A percentile compares a stretch with the other conserved stretches of the same genome.
phyloP scores from a whole-genome alignment of 2,888 invertebrate species.

The Drosophila neonasuta region DNA sequence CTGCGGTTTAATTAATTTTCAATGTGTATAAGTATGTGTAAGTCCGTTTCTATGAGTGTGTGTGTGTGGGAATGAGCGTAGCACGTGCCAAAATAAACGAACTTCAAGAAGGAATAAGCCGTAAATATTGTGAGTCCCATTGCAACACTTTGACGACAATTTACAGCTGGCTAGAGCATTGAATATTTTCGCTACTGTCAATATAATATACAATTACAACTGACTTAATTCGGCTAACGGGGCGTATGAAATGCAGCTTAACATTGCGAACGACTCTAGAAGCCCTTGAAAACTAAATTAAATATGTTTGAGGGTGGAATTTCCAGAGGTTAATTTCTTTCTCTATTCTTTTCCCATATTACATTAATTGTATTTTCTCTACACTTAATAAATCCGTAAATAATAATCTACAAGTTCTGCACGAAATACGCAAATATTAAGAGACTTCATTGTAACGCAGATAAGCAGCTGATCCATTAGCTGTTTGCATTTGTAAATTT shows the following conservation, averaged over 20 bases:
- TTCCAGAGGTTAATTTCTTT: too few species aligned
- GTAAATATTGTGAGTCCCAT: constrained; percentile 1
- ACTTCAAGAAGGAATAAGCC: neutral
- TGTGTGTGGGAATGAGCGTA: constrained; percentile 7
- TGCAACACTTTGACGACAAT: neutral
- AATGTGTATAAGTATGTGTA: constrained; percentile 45
- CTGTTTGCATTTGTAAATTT: constrained; percentile 29
- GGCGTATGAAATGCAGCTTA: too few species aligned
- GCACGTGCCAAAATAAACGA: constrained; percentile 16
- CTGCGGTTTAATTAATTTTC: constrained; percentile 72
- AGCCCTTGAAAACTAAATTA: too few species aligned
- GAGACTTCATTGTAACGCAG: constrained; percentile 1
- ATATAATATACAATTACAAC: neutral
- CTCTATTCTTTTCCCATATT: too few species aligned
- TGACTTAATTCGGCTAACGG: too few species aligned
- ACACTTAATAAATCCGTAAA: neutral
- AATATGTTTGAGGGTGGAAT: too few species aligned
- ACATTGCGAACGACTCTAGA: too few species aligned
- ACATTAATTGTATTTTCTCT: too few species aligned
- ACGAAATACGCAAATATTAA: neutral
- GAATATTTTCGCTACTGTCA: neutral
- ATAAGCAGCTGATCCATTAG: constrained; percentile 19
- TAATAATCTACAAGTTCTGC: neutral
- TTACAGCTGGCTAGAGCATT: constrained; percentile 1
- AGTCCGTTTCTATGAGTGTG: neutral